Percentiles rank a stretch among this genome's conserved stretches.
Conservation (phyloP, 2,797 vertebrate species). For the Ataeniobius toweri region DNA sequence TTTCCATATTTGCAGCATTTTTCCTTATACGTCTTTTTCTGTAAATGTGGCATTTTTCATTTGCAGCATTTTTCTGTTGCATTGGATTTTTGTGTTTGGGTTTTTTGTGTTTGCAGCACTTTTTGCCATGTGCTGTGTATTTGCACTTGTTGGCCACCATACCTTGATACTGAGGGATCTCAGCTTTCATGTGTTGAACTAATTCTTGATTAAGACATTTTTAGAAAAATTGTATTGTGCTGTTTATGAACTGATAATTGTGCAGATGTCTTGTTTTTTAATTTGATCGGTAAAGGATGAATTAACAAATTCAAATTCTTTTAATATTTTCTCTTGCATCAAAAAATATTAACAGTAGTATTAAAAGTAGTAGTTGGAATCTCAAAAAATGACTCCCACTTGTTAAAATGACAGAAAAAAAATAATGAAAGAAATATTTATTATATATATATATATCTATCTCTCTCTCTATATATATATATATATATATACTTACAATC, state of each 20-base stretch:
- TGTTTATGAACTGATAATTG: neutral
- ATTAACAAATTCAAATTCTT: neutral
- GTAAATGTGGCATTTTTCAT: no score
- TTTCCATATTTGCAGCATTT: no score
- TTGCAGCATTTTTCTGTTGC: no score
- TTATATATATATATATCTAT: neutral
- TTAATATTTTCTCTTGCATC: neutral
- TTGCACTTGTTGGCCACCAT: no score
- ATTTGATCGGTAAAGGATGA: neutral
- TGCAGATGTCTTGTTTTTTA: slow-evolving; percentile 28
- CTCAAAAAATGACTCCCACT: neutral
- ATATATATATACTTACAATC: neutral
- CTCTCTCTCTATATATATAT: no score
- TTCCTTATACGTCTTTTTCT: no score
- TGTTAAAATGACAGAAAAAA: neutral
- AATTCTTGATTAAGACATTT: neutral
- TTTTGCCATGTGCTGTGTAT: no score
- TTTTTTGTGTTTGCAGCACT: no score
- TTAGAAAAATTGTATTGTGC: neutral
- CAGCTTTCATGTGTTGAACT: neutral
- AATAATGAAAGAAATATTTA: neutral
- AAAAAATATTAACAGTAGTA: neutral
- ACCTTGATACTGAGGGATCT: neutral
- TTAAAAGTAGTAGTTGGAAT: neutral
- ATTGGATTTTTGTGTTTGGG: no score